phyloP scores from a whole-genome alignment of 2,113 vertebrate genomes.

The Panurus biarmicus region DNA sequence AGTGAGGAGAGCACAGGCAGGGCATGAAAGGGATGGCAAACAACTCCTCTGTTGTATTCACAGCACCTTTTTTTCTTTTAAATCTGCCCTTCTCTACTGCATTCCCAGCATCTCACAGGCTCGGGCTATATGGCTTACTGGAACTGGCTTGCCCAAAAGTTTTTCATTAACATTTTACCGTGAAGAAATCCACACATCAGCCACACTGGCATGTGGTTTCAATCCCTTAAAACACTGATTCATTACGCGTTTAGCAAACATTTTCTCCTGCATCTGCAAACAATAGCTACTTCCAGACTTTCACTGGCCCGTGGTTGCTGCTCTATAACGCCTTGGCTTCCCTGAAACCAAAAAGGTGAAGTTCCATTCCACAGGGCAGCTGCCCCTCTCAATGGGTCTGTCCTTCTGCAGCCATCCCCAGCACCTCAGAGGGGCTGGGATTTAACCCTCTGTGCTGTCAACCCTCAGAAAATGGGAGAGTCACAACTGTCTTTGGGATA shows the following conservation, averaged over 20 bases:
- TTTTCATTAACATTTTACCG: conserved; percentile 40
- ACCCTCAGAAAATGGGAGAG: not conserved
- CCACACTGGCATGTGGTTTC: conserved; percentile 46
- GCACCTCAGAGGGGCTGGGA: not conserved
- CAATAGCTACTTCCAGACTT: conserved; percentile 42
- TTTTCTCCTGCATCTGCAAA: conserved; percentile 44
- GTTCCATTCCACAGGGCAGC: not conserved
- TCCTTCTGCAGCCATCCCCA: not conserved
- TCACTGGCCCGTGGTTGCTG: not conserved
- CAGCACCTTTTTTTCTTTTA: not conserved
- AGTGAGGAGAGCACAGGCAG: not conserved
- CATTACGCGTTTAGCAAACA: conserved; percentile 44
- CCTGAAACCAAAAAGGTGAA: not conserved
- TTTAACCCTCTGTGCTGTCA: not conserved
- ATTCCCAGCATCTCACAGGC: not conserved
- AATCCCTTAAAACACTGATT: conserved; percentile 42
- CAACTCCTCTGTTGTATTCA: not conserved
- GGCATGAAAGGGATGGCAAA: not conserved
- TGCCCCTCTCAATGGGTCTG: not conserved
- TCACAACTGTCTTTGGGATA: not conserved
- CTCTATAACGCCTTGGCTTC: not conserved
- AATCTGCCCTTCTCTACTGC: not conserved
- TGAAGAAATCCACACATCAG: conserved; percentile 23
- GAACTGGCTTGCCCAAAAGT: not conserved
- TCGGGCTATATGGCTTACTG: not conserved